Evolutionary conservation across 2,888 invertebrate species (phyloP).

Genomic region (Atethmia centrago): DNA sequence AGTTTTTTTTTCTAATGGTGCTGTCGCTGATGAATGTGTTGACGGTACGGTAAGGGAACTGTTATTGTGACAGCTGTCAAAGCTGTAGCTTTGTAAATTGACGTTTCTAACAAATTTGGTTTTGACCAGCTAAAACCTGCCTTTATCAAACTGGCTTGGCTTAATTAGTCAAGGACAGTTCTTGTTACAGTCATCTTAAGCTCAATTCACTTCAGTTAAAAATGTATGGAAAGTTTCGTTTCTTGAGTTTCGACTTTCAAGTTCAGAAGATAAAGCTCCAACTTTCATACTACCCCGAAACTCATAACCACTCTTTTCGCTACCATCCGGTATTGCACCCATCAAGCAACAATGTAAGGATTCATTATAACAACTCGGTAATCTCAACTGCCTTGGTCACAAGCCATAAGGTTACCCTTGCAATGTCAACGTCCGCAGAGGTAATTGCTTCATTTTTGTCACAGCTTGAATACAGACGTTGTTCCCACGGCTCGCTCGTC

Average conservation of each 20-base stretch:
- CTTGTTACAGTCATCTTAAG: background rate
- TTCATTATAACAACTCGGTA: constrained; percentile 6
- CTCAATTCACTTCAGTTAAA: background rate
- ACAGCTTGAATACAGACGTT: constrained; percentile 55
- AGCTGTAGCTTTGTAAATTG: background rate
- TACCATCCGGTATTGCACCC: background rate
- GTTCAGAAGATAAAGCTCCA: too few species aligned
- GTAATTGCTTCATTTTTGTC: constrained; percentile 71
- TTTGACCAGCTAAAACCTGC: background rate
- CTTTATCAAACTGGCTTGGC: background rate
- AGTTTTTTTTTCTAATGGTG: constrained; percentile 66
- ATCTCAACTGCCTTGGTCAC: constrained; percentile 24
- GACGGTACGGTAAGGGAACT: constrained; percentile 30
- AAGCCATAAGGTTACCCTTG: constrained; percentile 51
- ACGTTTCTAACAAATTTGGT: background rate
- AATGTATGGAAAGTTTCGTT: background rate
- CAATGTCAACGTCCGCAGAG: constrained; percentile 66
- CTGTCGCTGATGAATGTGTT: constrained; percentile 28
- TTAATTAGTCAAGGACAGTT: too few species aligned
- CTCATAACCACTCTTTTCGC: background rate
- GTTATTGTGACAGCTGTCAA: constrained; percentile 33
- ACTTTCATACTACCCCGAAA: background rate
- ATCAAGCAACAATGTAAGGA: background rate
- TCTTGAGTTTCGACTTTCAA: background rate
- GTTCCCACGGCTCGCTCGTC: constrained; percentile 69